Base-by-base conservation (phyloP, 2,113 vertebrate genomes). In the Sitta europaea region DNA sequence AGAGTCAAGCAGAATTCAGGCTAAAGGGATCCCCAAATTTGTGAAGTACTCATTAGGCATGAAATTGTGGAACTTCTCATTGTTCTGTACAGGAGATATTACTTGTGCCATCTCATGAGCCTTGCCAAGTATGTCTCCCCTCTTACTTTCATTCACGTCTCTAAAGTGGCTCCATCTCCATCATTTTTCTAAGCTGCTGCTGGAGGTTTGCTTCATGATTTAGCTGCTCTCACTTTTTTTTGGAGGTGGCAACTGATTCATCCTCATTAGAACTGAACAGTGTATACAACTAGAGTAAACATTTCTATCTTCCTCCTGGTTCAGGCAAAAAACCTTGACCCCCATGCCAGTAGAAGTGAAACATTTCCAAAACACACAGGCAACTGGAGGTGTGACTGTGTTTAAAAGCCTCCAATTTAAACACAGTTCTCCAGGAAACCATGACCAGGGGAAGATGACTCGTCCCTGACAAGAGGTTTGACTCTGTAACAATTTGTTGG, bases 141-240 rank as follows among this genome's bases (percentile, higher is more conserved):
- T 95, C 86, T 96, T 94, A 92, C 71, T 95, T 93, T 85, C 79
- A 80, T 92, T 96, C 94, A 83, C 67, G 40, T 92, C 83, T 93
- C 75, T 57, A 43, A 92, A 88, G 83, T 8, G 0, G n/a, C 75
- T 86, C 33, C 75, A 61, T 92, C 93, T 85, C 86, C 91, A 63
- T 91, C n/a, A 65, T 57, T 95, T 95, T 96, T 86, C 73, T 91
- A 93, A 93, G 74, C 77, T 75, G 61, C 71, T 57, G 25, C 75
- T 83, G 28, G 57, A 89, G 89, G 45, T 92, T 91, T 77, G 6
- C 79, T 77, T 88, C 1, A 0, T 50, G 57, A 72, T 77, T 94
- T 63, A 83, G 43, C 58, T 65, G 50, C 48, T 62, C 38, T 82
- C 38, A 4, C 22, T 76, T 50, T 57, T 73, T 63, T 50, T 42